Conservation (phyloP, 92 coral and sea anemone species). For the Desmophyllum pertusum region DNA sequence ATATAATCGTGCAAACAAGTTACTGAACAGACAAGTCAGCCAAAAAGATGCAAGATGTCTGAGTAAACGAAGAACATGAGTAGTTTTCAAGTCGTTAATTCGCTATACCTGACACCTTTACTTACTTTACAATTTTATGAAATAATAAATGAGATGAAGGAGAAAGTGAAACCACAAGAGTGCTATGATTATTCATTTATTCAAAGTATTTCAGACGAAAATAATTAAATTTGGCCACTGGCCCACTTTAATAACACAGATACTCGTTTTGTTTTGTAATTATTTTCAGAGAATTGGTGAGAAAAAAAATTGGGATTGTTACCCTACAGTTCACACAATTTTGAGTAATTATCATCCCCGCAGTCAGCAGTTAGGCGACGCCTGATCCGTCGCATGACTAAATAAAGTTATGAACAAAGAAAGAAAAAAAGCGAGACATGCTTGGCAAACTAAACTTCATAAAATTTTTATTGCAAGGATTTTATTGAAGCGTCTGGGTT, state of each 20-base stretch:
- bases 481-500: slow-evolving; percentile 24
- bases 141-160: neutral
- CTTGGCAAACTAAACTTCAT: slow-evolving; percentile 11
- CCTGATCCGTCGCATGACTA: neutral
- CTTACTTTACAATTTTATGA: neutral
- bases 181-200: slow-evolving; percentile 14
- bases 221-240: slow-evolving; percentile 13
- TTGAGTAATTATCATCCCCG: neutral
- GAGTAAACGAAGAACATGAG: neutral
- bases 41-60: neutral
- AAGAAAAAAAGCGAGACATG: neutral
- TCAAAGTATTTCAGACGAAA: slow-evolving; percentile 5
- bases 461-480: slow-evolving; percentile 12
- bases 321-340: neutral
- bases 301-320: neutral
- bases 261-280: neutral
- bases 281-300: neutral
- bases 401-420: slow-evolving; percentile 6
- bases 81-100: neutral
- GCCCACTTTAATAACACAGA: neutral
- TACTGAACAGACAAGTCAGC: neutral
- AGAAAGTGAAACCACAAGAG: slow-evolving; percentile 9
- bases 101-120: neutral
- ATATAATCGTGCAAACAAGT: neutral
- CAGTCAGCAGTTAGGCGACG: neutral